A percentile compares a stretch with the other conserved stretches of the same genome.
Conservation (phyloP, 1,140 invertebrate genomes). For the silkworm (Bombyx mori) region DNA sequence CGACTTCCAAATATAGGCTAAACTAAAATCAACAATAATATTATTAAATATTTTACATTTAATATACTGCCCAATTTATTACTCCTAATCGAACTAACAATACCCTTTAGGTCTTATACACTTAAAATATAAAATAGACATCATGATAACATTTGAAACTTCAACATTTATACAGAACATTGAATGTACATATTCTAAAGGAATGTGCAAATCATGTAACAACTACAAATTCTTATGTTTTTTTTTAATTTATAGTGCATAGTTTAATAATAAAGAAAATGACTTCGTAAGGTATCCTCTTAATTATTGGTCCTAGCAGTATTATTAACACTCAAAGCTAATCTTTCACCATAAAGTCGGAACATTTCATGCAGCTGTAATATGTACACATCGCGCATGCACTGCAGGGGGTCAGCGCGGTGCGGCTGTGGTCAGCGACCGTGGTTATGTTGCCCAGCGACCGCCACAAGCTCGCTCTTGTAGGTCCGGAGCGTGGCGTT, state of each 20-base stretch:
- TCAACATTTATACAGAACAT: too few relatives aligned
- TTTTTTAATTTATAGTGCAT: not conserved
- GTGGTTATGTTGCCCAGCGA: slow-evolving; percentile 43
- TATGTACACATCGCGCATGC: slow-evolving; percentile 15
- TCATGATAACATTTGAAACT: too few relatives aligned
- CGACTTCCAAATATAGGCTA: too few relatives aligned
- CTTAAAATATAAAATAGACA: too few relatives aligned
- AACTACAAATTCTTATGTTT: not conserved
- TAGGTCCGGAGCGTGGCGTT: slow-evolving; percentile 43
- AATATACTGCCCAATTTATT: too few relatives aligned
- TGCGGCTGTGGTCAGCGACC: not conserved
- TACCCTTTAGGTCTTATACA: too few relatives aligned
- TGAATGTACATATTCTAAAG: not conserved
- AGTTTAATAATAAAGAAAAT: not conserved
- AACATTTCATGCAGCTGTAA: slow-evolving; percentile 25
- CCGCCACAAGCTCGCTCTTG: slow-evolving; percentile 37
- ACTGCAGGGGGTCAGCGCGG: slow-evolving; percentile 7
- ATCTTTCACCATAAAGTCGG: slow-evolving; percentile 25
- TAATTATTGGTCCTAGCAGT: too few relatives aligned
- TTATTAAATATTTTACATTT: too few relatives aligned
- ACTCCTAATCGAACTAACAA: too few relatives aligned
- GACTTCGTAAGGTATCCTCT: not conserved
- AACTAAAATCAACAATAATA: too few relatives aligned
- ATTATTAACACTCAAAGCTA: slow-evolving; percentile 9
- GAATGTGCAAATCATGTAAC: not conserved